These are phyloP conservation scores for Sinotaia quadrata DNA, from an alignment of 2,888 invertebrate species.

Conservation along the genomic window DNA sequence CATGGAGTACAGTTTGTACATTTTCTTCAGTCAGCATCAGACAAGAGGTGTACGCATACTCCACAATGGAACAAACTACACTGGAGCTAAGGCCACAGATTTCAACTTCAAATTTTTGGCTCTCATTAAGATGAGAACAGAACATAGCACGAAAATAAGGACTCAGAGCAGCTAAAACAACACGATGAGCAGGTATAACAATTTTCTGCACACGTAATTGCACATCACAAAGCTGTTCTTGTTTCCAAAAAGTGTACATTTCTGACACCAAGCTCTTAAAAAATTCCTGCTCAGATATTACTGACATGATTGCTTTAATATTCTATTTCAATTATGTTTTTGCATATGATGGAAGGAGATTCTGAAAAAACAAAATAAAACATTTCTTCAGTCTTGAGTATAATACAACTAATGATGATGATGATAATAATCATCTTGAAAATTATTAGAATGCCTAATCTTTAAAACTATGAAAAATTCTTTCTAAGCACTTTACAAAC, in stretches of 20 bases:
- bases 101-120: slow-evolving; percentile 25
- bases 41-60: slow-evolving; percentile 36
- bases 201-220: slow-evolving; percentile 27
- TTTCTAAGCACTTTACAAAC: too few relatives aligned
- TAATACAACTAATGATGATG: too few relatives aligned
- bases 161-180: slow-evolving; percentile 37
- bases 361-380: too few relatives aligned
- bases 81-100: slow-evolving; percentile 32
- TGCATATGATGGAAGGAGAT: too few relatives aligned
- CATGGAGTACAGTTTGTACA: slow-evolving; percentile 35
- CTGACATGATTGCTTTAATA: slow-evolving; percentile 15
- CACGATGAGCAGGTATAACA: slow-evolving; percentile 35
- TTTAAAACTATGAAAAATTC: too few relatives aligned
- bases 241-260: slow-evolving; percentile 31
- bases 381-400: too few relatives aligned
- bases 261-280: slow-evolving; percentile 23
- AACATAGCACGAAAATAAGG: slow-evolving; percentile 43
- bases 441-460: too few relatives aligned
- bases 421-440: too few relatives aligned
- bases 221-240: slow-evolving; percentile 37
- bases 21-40: slow-evolving; percentile 34
- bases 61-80: slow-evolving; percentile 29
- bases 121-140: slow-evolving; percentile 38
- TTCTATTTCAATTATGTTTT: too few relatives aligned
- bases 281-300: not conserved